A percentile compares a stretch with the other conserved stretches of the same genome.
Conservation (phyloP, 23 tunicate species). For the Ascidia mentula region DNA sequence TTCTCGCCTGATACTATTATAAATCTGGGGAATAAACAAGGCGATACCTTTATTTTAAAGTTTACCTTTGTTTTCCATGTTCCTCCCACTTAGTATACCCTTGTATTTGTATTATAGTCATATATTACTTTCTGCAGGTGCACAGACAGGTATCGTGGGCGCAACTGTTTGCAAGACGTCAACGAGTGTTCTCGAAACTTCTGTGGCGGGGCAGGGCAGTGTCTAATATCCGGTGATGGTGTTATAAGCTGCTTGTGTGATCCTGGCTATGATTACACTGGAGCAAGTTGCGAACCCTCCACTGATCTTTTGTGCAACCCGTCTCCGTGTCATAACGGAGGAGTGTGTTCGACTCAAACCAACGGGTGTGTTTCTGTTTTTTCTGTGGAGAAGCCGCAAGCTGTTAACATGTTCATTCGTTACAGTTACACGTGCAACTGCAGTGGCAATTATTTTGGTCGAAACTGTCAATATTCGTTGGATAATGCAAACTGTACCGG, state of each 20-base stretch:
- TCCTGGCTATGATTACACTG: neutral
- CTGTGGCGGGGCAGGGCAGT: neutral
- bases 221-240: neutral
- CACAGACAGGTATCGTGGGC: neutral
- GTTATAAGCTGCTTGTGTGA: neutral
- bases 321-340: constrained; percentile 1
- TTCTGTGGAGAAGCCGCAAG: too few relatives aligned
- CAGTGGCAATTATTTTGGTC: neutral
- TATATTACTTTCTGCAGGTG: neutral
- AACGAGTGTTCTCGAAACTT: neutral
- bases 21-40: too few relatives aligned
- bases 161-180: neutral
- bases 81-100: too few relatives aligned
- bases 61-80: too few relatives aligned
- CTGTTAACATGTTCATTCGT: neutral
- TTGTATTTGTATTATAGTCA: too few relatives aligned
- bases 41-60: too few relatives aligned
- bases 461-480: neutral
- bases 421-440: neutral
- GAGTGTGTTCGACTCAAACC: neutral
- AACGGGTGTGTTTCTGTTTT: neutral
- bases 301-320: neutral
- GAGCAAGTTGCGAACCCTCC: neutral
- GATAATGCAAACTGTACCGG: neutral
- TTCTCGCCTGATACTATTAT: too few relatives aligned